Evolutionary conservation across 2,888 invertebrate species (phyloP), one percentile per base, ranked within the genome.

Genomic region (Mesorhabditis spiculigera): DNA sequence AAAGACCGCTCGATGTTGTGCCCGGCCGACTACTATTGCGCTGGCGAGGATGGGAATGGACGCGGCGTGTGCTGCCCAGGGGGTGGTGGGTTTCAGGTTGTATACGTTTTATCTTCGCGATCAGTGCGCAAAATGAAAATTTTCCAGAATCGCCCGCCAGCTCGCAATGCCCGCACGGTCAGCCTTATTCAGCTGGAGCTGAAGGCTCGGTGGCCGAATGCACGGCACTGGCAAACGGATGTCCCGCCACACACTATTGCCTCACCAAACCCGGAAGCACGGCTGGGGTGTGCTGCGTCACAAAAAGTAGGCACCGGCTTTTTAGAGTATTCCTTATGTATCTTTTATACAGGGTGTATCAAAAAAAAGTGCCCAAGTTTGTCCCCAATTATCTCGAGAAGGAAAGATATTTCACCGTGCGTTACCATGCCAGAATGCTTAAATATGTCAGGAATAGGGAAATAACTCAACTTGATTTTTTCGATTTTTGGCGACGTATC

Each of bases 161-260:
- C 2, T 50, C 58, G 10, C 10, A 50, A 50, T 50, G 58, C 58
- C 58, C 58, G n/a, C 58, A 50, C 66, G 8, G 61, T 61, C 10
- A 43, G 42, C 58, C 58, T 13, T 50, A 50, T 50, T n/a, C 58
- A 50, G 8, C 58, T 13, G 8, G 8, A 2, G 58, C 8, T 50
- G 58, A 50, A 10, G 58, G 58, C n/a, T 50, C 58, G 8, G 10
- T n/a, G 8, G 10, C n/a, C 8, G 10, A 50, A 50, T 50, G 58
- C 58, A 13, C 65, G n/a, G 58, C n/a, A 13, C 58, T 13, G n/a
- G 43, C 42, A 4, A 45, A 70, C 70, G 73, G 75, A 8, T 82
- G 82, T 44, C 82, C 81, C 5, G 68, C 75, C 4, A 81, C 82
- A 5, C 82, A 82, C 67, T 82, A 82, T 64, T 82, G 82, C 62